Evolutionary conservation across 2,797 vertebrate species (phyloP), one percentile per base, ranked within the genome.

Genomic region (Orientallactaga sibirica): DNA sequence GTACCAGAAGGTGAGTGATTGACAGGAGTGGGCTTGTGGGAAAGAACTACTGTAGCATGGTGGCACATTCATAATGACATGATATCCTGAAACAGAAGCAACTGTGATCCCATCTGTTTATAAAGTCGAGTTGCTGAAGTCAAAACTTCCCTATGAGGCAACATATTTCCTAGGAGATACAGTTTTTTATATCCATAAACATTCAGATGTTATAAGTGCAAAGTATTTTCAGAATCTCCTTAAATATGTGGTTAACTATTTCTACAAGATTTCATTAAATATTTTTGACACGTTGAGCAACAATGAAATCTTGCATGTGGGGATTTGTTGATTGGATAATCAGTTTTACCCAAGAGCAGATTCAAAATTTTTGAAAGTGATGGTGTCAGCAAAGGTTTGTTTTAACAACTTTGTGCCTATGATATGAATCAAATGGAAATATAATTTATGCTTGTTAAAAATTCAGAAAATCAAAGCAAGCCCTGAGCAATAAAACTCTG

Each of bases 1-100:
- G 93, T 95, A 96, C 95, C 97, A 92, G 94, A 98, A 97, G 97
- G 96, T 97, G 94, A 97, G 86, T 97, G 97, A 98, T 96, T 98
- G 98, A 98, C 96, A 78, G 0, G 7, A 96, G 70, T 76, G 68
- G 93, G 89, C 85, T 93, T 41, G 90, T 85, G 94, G 90, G 96
- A 95, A 97, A 92, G 61, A 97, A 95, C 55, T 94, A 55, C 92
- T 93, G 92, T 96, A 93, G 92, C 93, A 43, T 37, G 66, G 88
- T 86, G 90, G 61, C 97, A 97, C 96, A 96, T 98, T 97, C 92
- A 90, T 95, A 98, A 97, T 97, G 83, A 96, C 92, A 97, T 27
- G 79, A 82, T 88, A 79, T 97, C 96, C 96, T 97, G 94, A 97
- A 98, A 98, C 92, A 97, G 70, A 96, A 89, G 92, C 87, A 96